phyloP scores from a whole-genome alignment of 2,113 vertebrate genomes.

The Rhinolophus ferrumequinum region DNA sequence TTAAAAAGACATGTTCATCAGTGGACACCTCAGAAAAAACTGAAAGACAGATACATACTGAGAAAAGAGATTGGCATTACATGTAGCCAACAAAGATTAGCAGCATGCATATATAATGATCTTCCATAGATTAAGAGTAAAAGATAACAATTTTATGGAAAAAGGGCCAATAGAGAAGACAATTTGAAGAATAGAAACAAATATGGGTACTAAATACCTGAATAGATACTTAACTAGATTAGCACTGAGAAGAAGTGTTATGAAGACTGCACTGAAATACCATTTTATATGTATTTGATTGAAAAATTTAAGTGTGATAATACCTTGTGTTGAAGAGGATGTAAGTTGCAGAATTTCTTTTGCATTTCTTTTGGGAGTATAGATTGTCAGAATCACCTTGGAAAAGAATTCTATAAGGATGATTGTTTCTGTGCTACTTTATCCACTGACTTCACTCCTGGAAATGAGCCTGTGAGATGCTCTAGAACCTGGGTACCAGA shows the following conservation, averaged over 20 bases:
- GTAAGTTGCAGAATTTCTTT: not conserved
- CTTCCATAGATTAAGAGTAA: not conserved
- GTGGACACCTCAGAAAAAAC: not conserved
- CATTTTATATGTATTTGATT: not conserved
- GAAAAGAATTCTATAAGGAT: not conserved
- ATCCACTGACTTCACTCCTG: not conserved
- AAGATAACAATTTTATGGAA: not conserved
- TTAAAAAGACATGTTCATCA: not conserved
- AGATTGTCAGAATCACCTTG: not conserved
- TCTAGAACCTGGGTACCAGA: not conserved
- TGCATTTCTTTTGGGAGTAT: not conserved
- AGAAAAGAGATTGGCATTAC: not conserved
- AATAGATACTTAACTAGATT: not conserved
- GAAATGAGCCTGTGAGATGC: not conserved
- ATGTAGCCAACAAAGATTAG: not conserved
- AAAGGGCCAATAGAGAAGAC: not conserved
- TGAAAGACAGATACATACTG: not conserved
- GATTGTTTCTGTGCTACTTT: not conserved
- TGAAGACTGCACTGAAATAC: not conserved
- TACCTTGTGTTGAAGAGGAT: not conserved
- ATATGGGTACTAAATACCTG: not conserved
- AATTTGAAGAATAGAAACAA: slow-evolving; percentile 9
- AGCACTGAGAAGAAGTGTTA: not conserved
- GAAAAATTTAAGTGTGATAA: not conserved
- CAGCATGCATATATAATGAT: not conserved